Evolutionary conservation across 2,797 vertebrate species (phyloP), one percentile per base, ranked within the genome.

Genomic region (Sebastes taczanowskii): DNA sequence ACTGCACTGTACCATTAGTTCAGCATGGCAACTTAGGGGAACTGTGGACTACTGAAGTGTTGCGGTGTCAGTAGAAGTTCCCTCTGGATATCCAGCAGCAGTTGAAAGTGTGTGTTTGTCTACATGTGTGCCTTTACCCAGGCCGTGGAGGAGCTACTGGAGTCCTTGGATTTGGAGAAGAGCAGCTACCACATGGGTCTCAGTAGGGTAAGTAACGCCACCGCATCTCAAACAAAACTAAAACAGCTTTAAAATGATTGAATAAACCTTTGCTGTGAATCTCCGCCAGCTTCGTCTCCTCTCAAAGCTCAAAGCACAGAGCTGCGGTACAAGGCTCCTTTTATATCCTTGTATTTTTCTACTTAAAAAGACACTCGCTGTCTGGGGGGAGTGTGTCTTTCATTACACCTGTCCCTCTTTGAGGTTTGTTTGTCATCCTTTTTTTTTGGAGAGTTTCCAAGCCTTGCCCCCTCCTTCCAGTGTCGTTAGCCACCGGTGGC

Each of bases 71-170:
- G 76, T 74, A 69, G 69, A 86, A 73, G 84, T 69, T 83, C 71
- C 76, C 74, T 55, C 60, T 73, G 80, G 85, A 89, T 85, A 53
- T 53, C 49, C 49, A 53, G 63, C 86, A 83, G 66, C 62, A 71
- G 69, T 80, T 81, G 62, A 86, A 82, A 89, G 78, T 79, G 60
- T 80, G 49, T 83, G 22, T 80, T 49, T 86, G 42, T 90, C 65
- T 82, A 13, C 29, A 46, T 86, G 71, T 86, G 77, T 86, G 71
- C 53, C 34, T 87, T 85, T 72, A 52, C 83, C 71, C 93, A 99
- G 99, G 99, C 98, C 0, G 98, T 97, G 84, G 99, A 99, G 86
- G 99, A 99, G 89, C 96, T 99, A 20, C 93, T 99, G 93, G 98
- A 99, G 89, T 97, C 97, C 0, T 89, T 99, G 96, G 99, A 99